Conservation (phyloP, 1,140 invertebrate genomes). For the Platyura marginata region DNA sequence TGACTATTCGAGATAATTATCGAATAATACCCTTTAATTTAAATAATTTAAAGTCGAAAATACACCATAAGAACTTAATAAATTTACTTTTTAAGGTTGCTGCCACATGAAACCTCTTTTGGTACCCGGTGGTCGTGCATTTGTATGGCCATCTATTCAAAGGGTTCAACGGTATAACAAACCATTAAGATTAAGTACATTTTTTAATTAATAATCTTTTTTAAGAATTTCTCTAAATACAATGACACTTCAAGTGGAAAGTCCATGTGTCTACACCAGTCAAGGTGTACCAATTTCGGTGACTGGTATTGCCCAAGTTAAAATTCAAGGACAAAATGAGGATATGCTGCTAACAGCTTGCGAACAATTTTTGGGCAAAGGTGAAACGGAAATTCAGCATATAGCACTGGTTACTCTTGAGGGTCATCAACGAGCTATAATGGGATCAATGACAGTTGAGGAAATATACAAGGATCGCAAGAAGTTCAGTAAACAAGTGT, state of each 20-base stretch:
- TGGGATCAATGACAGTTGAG: slow-evolving; percentile 98
- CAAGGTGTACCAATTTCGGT: slow-evolving; percentile 95
- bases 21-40: too few species aligned
- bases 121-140: slow-evolving; percentile 87
- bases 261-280: slow-evolving; percentile 84
- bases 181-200: not conserved
- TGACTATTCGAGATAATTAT: too few species aligned
- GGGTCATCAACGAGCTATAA: slow-evolving; percentile 94
- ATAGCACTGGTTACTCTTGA: slow-evolving; percentile 91
- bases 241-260: slow-evolving; percentile 87
- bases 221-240: slow-evolving; percentile 83
- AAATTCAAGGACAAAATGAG: slow-evolving; percentile 93
- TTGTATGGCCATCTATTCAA: slow-evolving; percentile 92
- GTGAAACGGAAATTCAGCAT: slow-evolving; percentile 73
- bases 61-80: too few species aligned
- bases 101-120: slow-evolving; percentile 79
- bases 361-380: slow-evolving; percentile 91
- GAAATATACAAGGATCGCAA: slow-evolving; percentile 98
- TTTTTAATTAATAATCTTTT: slow-evolving; percentile 4
- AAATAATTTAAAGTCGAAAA: too few species aligned
- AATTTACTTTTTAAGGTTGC: slow-evolving; percentile 70
- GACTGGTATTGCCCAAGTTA: slow-evolving; percentile 93
- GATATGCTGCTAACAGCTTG: slow-evolving; percentile 93
- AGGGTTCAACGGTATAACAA: slow-evolving; percentile 71
- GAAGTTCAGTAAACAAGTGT: slow-evolving; percentile 96